phyloP scores from a whole-genome alignment of 2,797 vertebrate species.

The Microctenopoma stevenorrisi region DNA sequence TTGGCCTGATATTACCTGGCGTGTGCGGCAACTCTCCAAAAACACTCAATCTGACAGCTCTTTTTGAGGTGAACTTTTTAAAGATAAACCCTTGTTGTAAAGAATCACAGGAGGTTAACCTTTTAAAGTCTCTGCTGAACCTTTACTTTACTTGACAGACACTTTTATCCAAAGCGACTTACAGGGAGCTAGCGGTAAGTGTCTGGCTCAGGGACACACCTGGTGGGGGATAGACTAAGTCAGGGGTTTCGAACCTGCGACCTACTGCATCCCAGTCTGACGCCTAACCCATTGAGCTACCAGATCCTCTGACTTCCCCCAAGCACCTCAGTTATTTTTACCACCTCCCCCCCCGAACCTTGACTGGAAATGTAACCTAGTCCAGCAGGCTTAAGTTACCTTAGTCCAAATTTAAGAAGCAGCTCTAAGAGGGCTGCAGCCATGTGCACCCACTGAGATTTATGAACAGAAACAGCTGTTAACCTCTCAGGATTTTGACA shows the following conservation, averaged over 20 bases:
- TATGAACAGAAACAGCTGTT: conserved; percentile 78
- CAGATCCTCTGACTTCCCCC: conserved; percentile 61
- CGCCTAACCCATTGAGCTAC: too few species aligned
- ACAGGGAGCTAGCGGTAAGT: too few species aligned
- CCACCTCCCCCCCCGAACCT: not conserved
- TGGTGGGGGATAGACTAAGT: too few species aligned
- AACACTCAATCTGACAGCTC: too few species aligned
- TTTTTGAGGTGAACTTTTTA: not conserved
- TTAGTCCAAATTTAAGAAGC: conserved; percentile 78
- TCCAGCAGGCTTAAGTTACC: conserved; percentile 75
- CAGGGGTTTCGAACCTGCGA: too few species aligned
- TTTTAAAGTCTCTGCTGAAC: conserved; percentile 42
- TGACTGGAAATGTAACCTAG: conserved; percentile 58
- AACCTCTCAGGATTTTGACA: conserved; percentile 68
- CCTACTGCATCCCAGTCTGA: too few species aligned
- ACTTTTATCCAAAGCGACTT: too few species aligned
- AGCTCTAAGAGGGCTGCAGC: conserved; percentile 59
- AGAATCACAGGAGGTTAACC: conserved; percentile 56
- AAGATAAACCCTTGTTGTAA: conserved; percentile 1
- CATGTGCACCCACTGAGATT: conserved; percentile 35
- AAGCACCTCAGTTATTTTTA: conserved; percentile 80
- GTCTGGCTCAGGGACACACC: too few species aligned
- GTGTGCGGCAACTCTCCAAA: too few species aligned
- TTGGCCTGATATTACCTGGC: not conserved
- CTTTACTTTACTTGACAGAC: too few species aligned